Conservation (phyloP, 2,888 invertebrate species). For the Panzeria rudis region DNA sequence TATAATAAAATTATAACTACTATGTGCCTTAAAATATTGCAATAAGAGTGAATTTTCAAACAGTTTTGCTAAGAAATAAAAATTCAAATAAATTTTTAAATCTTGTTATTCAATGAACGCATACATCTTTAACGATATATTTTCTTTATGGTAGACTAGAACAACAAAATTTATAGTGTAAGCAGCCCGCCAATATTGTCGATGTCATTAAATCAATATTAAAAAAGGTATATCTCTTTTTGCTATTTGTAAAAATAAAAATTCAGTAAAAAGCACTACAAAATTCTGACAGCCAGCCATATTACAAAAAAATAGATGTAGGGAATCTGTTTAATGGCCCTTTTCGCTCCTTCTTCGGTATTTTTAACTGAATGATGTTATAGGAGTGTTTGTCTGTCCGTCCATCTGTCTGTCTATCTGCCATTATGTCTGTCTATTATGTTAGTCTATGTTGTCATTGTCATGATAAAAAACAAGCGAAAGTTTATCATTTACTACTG, state of each 20-base stretch:
- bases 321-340: constrained; percentile 27
- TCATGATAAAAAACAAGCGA: constrained; percentile 70
- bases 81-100: constrained; percentile 38
- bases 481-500: constrained; percentile 61
- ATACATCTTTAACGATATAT: constrained; percentile 13
- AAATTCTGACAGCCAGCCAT: constrained; percentile 60
- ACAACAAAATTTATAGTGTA: constrained; percentile 34
- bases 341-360: not conserved
- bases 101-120: constrained; percentile 1
- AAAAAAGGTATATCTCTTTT: constrained; percentile 75
- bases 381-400: constrained; percentile 32
- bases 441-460: constrained; percentile 65
- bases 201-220: constrained; percentile 83
- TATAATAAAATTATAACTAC: constrained; percentile 21
- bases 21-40: not conserved
- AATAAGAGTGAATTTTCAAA: not conserved
- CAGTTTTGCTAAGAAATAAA: not conserved
- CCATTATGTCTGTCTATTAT: constrained; percentile 40
- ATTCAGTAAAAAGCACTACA: not conserved
- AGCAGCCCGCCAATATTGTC: constrained; percentile 75
- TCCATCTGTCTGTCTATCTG: constrained; percentile 29
- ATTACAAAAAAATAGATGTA: constrained; percentile 33
- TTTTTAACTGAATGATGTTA: constrained; percentile 14
- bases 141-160: not conserved
- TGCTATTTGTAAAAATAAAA: constrained; percentile 41